A percentile compares a stretch with the other conserved stretches of the same genome.
phyloP scores from a whole-genome alignment of 2,797 vertebrate genomes.

The Arnoldichthys spilopterus region DNA sequence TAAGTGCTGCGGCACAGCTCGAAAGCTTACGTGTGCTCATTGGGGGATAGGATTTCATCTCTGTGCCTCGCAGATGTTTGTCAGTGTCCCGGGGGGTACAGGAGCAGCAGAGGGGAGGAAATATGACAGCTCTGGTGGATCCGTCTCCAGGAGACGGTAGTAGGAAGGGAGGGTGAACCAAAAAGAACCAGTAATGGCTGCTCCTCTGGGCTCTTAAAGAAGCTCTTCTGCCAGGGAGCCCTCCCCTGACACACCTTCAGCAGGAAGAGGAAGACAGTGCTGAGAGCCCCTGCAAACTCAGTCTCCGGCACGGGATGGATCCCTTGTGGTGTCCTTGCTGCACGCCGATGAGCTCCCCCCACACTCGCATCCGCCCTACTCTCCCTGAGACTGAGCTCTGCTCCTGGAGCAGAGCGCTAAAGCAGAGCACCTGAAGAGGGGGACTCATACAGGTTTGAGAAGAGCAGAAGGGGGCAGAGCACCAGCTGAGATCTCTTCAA shows the following conservation, averaged over 20 bases:
- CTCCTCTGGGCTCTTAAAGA: slow-evolving; percentile 62
- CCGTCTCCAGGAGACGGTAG: slow-evolving; percentile 74
- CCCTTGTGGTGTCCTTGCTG: slow-evolving; percentile 66
- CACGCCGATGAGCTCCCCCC: slow-evolving; percentile 64
- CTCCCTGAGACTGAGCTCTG: slow-evolving; percentile 32
- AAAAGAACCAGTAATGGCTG: slow-evolving; percentile 66
- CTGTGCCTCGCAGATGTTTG: slow-evolving; percentile 58
- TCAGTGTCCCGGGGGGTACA: slow-evolving; percentile 63
- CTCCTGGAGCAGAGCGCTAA: slow-evolving; percentile 57
- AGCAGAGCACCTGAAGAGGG: slow-evolving; percentile 44
- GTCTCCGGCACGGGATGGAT: slow-evolving; percentile 73
- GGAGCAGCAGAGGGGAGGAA: slow-evolving; percentile 42
- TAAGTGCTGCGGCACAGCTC: slow-evolving; percentile 55
- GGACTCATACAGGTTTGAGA: slow-evolving; percentile 15
- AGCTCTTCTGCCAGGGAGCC: slow-evolving; percentile 65
- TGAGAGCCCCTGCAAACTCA: slow-evolving; percentile 63
- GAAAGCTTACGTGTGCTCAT: slow-evolving; percentile 40
- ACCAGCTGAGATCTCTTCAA: slow-evolving; percentile 11
- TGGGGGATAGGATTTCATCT: slow-evolving; percentile 65
- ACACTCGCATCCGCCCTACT: slow-evolving; percentile 53
- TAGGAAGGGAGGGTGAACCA: slow-evolving; percentile 56
- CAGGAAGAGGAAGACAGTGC: slow-evolving; percentile 63
- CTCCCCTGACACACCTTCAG: slow-evolving; percentile 63
- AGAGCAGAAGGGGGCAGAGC: background rate
- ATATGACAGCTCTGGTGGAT: slow-evolving; percentile 59